Evolutionary conservation across 1,140 invertebrate genomes (phyloP), one percentile per base, ranked within the genome.

Genomic region (Sesamia nonagrioides): DNA sequence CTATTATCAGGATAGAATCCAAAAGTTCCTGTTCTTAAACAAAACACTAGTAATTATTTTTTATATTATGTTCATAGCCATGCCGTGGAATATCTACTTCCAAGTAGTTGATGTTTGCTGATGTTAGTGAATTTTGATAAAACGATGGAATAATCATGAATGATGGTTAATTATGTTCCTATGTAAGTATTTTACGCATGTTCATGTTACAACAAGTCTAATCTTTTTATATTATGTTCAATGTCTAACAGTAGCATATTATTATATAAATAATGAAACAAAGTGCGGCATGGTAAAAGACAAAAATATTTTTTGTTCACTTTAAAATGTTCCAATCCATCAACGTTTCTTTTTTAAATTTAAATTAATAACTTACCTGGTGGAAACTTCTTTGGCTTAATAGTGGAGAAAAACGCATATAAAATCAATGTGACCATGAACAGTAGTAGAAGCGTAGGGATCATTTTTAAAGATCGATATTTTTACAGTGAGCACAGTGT

Each of bases 351-450:
- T 1, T 8, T 27, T 27, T 15, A 58, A 9, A 56, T 7, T 40
- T 40, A 58, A 56, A 56, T 3, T 27, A 56, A 54, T 27, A 74
- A 56, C 61, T 81, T 79, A 80, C 84, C 84, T 54, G 84, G 84
- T 52, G 84, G 84, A 77, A 72, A 85, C 6, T 80, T 83, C 27
- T 71, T 81, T 21, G 84, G 84, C 35, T 85, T 85, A 9, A 79
- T 76, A 7, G 79, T 58, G 8, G 75, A 37, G 33, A 71, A 8
- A 37, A 71, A 71, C 27, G 8, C 48, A 37, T 71, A 71, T 33
- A 71, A 52, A 35, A 71, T 71, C 48, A 71, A 37, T 17, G 68
- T 54, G 27, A 71, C 48, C 27, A 54, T 6, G 27, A 52, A 71
- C 48, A 71, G 68, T 40, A 71, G 48, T 17, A 71, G n/a, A 54